Percentiles rank a stretch among this genome's conserved stretches.
phyloP scores from a whole-genome alignment of 2,888 invertebrate species.

The Sycophila texana region DNA sequence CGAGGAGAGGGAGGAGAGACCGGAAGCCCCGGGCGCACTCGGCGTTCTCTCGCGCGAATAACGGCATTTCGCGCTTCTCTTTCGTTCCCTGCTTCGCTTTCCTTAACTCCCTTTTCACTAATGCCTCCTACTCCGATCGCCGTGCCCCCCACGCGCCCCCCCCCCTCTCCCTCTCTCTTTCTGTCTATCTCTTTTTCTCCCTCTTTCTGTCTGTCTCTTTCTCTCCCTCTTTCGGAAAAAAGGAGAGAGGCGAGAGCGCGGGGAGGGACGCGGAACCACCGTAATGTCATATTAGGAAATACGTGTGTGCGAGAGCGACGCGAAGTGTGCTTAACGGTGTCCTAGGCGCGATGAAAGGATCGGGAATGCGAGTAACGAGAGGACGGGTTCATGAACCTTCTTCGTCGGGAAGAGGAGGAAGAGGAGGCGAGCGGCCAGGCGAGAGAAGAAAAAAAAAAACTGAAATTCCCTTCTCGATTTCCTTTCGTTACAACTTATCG shows the following conservation, averaged over 20 bases:
- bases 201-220: neutral
- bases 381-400: constrained; percentile 20
- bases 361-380: neutral
- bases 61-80: constrained; percentile 51
- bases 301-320: constrained; percentile 59
- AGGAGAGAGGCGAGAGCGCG: neutral
- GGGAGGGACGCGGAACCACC: constrained; percentile 60
- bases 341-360: constrained; percentile 48
- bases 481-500: neutral
- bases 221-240: neutral
- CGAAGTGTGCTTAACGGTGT: constrained; percentile 69
- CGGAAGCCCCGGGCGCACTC: constrained; percentile 39
- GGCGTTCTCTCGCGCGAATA: constrained; percentile 38
- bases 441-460: constrained; percentile 8
- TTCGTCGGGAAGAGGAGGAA: neutral
- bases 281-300: constrained; percentile 75
- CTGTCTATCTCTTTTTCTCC: neutral
- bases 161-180: neutral
- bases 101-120: constrained; percentile 52
- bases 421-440: neutral
- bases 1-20: constrained; percentile 32
- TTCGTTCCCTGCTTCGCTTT: constrained; percentile 55
- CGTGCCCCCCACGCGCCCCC: neutral
- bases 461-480: constrained; percentile 26
- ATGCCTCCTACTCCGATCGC: neutral